Conservation (phyloP, 2,113 vertebrate genomes). For the Cyphomyrus plagiostoma region DNA sequence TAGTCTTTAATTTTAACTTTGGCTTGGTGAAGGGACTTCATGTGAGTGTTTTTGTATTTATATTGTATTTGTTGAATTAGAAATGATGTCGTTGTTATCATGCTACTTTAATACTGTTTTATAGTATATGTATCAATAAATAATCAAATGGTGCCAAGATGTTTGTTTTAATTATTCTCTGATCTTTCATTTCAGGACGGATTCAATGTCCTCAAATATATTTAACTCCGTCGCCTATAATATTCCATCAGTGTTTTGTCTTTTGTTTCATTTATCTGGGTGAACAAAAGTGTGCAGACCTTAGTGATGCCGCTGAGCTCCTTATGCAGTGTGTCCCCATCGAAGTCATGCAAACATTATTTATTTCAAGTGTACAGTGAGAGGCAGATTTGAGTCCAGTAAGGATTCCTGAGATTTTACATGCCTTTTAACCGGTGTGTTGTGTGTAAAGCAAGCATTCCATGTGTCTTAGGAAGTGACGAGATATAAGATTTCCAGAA, state of each 20-base stretch:
- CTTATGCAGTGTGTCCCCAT: background rate
- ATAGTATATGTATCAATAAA: slow-evolving; percentile 78
- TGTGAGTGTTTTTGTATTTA: slow-evolving; percentile 71
- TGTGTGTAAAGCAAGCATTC: background rate
- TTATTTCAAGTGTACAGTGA: background rate
- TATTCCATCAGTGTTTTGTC: background rate
- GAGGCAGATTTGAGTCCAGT: background rate
- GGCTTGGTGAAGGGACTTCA: slow-evolving; percentile 58
- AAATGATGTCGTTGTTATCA: slow-evolving; percentile 67
- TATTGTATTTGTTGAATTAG: slow-evolving; percentile 71
- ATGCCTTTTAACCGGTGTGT: background rate
- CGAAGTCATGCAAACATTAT: background rate
- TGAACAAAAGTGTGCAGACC: background rate
- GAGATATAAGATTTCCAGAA: background rate
- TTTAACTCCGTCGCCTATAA: background rate
- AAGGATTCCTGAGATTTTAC: background rate
- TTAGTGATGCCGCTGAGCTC: background rate
- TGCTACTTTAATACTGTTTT: slow-evolving; percentile 80
- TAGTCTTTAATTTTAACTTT: slow-evolving; percentile 52
- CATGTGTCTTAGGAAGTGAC: background rate
- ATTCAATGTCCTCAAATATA: background rate
- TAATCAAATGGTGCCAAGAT: slow-evolving; percentile 56
- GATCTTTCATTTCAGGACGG: background rate
- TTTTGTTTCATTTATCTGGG: background rate
- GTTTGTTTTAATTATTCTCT: slow-evolving; percentile 6